Evolutionary conservation across 2,797 vertebrate genomes (phyloP), one percentile per base, ranked within the genome.

Genomic region (Netta rufina): DNA sequence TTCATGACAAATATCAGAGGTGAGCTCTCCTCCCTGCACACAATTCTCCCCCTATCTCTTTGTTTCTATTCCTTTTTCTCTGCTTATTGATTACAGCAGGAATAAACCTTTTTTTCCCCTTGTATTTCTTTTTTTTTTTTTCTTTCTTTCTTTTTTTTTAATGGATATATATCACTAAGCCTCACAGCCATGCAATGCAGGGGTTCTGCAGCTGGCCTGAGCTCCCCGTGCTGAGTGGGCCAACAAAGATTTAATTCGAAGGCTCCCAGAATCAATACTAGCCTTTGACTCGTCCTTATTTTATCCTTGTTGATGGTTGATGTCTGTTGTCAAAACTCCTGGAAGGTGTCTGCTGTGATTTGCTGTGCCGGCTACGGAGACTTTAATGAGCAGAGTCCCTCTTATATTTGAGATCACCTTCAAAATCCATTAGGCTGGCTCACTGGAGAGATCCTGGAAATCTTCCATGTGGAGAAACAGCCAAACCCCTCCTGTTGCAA

Each of bases 301-400:
- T 96, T 93, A 96, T 96, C 92, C 95, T 90, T 93, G 95, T 95
- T 97, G 96, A 96, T 96, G 81, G 91, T 91, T 96, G 95, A 96
- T 95, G 90, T 82, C 83, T 95, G 91, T 95, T 94, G 96, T 96
- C 95, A 96, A 94, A 97, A 95, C 92, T 93, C 91, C 87, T 93
- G 85, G 87, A 96, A 96, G 76, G 87, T 3, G 28, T 91, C 95
- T 90, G 85, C 93, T 94, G 87, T 83, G 95, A 94, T 96, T 96
- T 96, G 90, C 95, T 95, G 30, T 45, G 88, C 45, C 33, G 36
- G 62, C 82, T 92, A 36, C 51, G 78, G 92, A 89, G 92, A 65
- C 75, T 94, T 95, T 97, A 97, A 96, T 95, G 96, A 96, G 90
- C 75, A 76, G 77, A 93, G 69, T 77, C 4, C 1, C 65, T 93